Evolutionary conservation across 92 coral and sea anemone species (phyloP).

Genomic region (Zoanthus sociatus): DNA sequence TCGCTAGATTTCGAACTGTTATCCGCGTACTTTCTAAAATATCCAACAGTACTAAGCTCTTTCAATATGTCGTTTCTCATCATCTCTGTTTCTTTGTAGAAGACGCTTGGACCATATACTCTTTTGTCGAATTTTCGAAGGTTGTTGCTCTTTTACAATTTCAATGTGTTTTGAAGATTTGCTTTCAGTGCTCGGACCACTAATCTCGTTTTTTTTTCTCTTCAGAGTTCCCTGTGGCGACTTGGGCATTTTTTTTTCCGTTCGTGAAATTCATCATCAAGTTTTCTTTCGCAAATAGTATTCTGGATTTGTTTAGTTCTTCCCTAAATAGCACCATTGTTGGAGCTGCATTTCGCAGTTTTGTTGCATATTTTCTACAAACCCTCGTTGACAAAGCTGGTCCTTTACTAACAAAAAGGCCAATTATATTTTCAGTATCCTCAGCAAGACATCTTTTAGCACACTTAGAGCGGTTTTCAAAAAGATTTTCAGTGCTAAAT

Average conservation of each 20-base stretch:
- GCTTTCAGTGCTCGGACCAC: too few species aligned
- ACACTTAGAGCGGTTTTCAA: not conserved
- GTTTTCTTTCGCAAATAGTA: too few species aligned
- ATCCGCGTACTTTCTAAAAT: not conserved
- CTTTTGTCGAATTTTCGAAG: not conserved
- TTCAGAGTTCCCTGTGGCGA: not conserved
- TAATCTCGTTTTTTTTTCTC: too few species aligned
- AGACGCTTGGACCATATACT: not conserved
- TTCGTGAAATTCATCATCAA: too few species aligned
- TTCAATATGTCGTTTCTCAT: not conserved
- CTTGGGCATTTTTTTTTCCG: not conserved
- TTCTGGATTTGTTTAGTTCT: too few species aligned
- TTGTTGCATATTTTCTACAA: too few species aligned
- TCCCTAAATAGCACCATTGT: not conserved
- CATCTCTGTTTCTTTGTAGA: not conserved
- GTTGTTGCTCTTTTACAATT: too few species aligned
- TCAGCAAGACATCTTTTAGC: not conserved
- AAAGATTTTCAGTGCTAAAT: slow-evolving; percentile 16
- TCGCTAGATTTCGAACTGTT: not conserved
- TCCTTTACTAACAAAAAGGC: not conserved
- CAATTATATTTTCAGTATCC: not conserved
- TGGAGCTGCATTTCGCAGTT: slow-evolving; percentile 5
- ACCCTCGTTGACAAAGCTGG: not conserved
- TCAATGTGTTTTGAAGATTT: too few species aligned
- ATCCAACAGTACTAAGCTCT: not conserved